A percentile compares a stretch with the other conserved stretches of the same genome.
Conservation (phyloP, 1,140 invertebrate genomes). For the Ceratina japonica region DNA sequence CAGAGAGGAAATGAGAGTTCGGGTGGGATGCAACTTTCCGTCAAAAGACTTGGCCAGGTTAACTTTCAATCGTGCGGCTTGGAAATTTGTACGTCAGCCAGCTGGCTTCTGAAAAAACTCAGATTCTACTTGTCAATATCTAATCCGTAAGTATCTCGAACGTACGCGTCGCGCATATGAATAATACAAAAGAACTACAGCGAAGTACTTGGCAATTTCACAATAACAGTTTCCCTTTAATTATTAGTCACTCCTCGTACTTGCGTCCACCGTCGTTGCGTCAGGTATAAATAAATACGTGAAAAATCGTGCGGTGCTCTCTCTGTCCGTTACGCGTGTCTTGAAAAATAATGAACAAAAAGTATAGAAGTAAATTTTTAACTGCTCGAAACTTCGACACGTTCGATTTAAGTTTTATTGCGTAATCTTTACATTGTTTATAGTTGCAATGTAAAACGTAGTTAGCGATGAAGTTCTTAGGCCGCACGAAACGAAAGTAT, state of each 20-base stretch:
- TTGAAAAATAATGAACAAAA: neutral
- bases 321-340: neutral
- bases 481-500: neutral
- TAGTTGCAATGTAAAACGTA: neutral
- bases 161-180: neutral
- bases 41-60: constrained; percentile 61
- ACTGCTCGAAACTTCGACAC: neutral
- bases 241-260: neutral
- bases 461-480: neutral
- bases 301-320: neutral
- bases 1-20: too few relatives aligned
- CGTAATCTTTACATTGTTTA: neutral
- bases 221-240: constrained; percentile 4
- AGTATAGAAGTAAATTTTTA: neutral
- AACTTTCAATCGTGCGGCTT: constrained; percentile 63
- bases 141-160: constrained; percentile 58
- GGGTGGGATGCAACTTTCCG: constrained; percentile 65
- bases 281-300: neutral
- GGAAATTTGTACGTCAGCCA: constrained; percentile 66
- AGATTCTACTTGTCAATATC: constrained; percentile 62
- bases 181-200: neutral
- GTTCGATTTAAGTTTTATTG: constrained; percentile 5
- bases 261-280: neutral
- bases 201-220: constrained; percentile 3
- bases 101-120: constrained; percentile 63